Conservation (phyloP, 2,113 vertebrate genomes). For the Bungarus multicinctus region DNA sequence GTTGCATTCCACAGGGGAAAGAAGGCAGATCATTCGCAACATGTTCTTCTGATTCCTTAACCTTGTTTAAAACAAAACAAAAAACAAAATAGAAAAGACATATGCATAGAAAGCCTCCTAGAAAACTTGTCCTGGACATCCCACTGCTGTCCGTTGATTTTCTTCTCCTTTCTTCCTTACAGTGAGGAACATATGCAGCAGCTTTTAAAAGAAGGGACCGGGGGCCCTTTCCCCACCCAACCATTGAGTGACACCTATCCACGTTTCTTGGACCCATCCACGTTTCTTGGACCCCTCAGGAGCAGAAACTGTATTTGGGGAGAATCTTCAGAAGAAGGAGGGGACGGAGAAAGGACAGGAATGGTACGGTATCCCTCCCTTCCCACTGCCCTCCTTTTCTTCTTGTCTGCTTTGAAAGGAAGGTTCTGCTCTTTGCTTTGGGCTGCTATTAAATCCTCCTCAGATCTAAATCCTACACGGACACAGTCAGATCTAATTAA, state of each 20-base stretch:
- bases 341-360: too few relatives aligned
- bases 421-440: background rate
- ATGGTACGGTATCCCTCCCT: fast-evolving
- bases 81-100: background rate
- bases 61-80: background rate
- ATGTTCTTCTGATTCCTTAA: background rate
- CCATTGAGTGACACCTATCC: too few relatives aligned
- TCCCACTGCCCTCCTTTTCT: too few relatives aligned
- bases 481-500: constrained; percentile 14
- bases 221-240: too few relatives aligned
- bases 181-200: background rate
- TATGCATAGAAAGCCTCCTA: background rate
- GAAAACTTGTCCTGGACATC: background rate
- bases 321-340: background rate
- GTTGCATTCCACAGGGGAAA: background rate
- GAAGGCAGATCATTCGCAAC: background rate
- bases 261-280: background rate
- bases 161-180: too few relatives aligned
- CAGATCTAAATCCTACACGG: background rate
- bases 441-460: constrained; percentile 29
- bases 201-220: background rate
- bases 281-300: too few relatives aligned
- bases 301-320: background rate
- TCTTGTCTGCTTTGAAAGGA: background rate
- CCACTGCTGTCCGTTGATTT: background rate